Evolutionary conservation across 2,113 vertebrate genomes (phyloP).

Genomic region (Turdus rufiventris): DNA sequence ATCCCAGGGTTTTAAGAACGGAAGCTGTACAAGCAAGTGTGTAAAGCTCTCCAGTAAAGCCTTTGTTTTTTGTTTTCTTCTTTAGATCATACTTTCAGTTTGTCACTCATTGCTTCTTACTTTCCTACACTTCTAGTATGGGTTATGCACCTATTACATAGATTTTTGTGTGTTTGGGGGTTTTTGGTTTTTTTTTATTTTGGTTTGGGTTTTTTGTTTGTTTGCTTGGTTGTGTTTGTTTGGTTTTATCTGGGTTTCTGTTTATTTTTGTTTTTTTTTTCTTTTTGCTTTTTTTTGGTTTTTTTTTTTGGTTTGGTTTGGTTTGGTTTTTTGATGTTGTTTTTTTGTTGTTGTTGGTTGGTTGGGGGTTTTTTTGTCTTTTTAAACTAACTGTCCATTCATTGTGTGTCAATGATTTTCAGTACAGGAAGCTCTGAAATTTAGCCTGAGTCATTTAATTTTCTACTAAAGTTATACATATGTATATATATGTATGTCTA

Average conservation of each 20-base stretch:
- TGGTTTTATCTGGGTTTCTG: background rate
- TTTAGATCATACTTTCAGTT: background rate
- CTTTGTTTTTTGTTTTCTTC: background rate
- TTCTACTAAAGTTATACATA: background rate
- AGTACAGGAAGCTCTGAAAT: background rate
- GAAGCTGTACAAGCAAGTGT: background rate
- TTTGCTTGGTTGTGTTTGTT: background rate
- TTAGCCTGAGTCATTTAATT: background rate
- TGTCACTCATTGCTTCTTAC: background rate
- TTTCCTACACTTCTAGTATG: background rate
- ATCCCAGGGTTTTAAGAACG: background rate
- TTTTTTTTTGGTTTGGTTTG: background rate
- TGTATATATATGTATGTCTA: no score
- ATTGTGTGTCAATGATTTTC: background rate
- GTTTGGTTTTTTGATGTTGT: background rate
- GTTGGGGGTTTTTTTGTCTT: background rate
- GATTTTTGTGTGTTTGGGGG: background rate
- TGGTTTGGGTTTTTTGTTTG: background rate
- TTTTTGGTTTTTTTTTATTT: background rate
- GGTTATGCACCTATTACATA: background rate
- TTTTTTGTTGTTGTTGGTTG: background rate
- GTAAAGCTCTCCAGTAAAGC: background rate
- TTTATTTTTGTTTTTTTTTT: background rate
- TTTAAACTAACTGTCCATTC: background rate
- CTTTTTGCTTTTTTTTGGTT: background rate